Conservation (phyloP, 1,140 invertebrate species). For the Drosophila punjabiensis region DNA sequence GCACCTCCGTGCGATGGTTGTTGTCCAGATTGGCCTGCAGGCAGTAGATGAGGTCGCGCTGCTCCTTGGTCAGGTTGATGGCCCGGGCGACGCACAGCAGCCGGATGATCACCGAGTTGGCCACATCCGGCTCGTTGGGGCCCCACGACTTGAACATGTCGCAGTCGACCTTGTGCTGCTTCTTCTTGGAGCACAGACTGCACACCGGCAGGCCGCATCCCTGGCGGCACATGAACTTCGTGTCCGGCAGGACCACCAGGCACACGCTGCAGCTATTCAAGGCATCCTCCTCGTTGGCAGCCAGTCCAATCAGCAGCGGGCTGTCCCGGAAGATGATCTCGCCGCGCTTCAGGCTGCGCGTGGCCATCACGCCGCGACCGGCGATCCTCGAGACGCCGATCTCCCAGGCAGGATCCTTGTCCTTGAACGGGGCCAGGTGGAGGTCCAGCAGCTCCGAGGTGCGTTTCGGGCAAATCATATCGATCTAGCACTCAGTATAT, state of each 20-base stretch:
- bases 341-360: conserved; percentile 87
- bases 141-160: conserved; percentile 86
- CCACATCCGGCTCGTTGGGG: conserved; percentile 86
- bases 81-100: conserved; percentile 87
- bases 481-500: conserved; percentile 8
- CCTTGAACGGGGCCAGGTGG: conserved; percentile 81
- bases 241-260: conserved; percentile 79
- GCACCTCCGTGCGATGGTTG: conserved; percentile 87
- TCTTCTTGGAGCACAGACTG: conserved; percentile 87
- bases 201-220: conserved; percentile 84
- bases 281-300: conserved; percentile 78
- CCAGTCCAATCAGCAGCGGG: conserved; percentile 89
- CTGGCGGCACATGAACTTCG: conserved; percentile 85
- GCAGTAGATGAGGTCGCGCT: conserved; percentile 86
- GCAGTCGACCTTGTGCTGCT: conserved; percentile 88
- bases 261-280: conserved; percentile 78
- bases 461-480: conserved; percentile 83
- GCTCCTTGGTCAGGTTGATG: conserved; percentile 86
- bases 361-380: conserved; percentile 88
- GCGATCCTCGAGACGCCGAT: conserved; percentile 77
- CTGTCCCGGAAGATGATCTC: conserved; percentile 90
- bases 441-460: conserved; percentile 77
- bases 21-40: conserved; percentile 87
- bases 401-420: conserved; percentile 83
- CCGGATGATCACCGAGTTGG: conserved; percentile 86